phyloP scores from a whole-genome alignment of 2,888 invertebrate genomes.

The Tinea trinotella region DNA sequence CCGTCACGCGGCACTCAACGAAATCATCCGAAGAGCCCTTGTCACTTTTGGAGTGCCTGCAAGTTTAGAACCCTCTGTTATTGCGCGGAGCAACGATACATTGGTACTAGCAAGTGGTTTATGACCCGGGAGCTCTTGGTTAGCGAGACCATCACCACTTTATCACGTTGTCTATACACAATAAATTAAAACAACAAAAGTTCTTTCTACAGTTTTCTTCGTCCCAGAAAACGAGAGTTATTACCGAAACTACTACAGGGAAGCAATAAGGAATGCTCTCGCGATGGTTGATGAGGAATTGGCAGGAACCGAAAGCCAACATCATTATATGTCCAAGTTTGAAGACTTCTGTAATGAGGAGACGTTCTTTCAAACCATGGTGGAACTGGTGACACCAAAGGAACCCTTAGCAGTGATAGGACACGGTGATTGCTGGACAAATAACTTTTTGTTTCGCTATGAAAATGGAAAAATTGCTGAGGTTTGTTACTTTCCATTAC shows the following conservation, averaged over 20 bases:
- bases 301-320: constrained; percentile 46
- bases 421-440: constrained; percentile 84
- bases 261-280: constrained; percentile 75
- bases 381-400: constrained; percentile 72
- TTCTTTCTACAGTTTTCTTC: constrained; percentile 66
- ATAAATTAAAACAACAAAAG: not conserved
- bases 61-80: too few species aligned
- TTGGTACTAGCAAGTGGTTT: too few species aligned
- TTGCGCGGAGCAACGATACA: too few species aligned
- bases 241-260: constrained; percentile 78
- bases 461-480: constrained; percentile 67
- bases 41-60: too few species aligned
- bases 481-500: too few species aligned
- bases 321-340: constrained; percentile 73
- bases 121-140: too few species aligned
- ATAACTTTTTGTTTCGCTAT: constrained; percentile 78
- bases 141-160: too few species aligned
- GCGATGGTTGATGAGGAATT: constrained; percentile 72
- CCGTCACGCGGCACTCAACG: too few species aligned
- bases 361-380: constrained; percentile 78
- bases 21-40: too few species aligned
- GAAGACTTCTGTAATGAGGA: constrained; percentile 74
- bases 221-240: constrained; percentile 77
- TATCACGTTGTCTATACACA: too few species aligned
- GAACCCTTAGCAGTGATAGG: constrained; percentile 79